Evolutionary conservation across 2,888 invertebrate genomes (phyloP).

Genomic region (Rhagium mordax): DNA sequence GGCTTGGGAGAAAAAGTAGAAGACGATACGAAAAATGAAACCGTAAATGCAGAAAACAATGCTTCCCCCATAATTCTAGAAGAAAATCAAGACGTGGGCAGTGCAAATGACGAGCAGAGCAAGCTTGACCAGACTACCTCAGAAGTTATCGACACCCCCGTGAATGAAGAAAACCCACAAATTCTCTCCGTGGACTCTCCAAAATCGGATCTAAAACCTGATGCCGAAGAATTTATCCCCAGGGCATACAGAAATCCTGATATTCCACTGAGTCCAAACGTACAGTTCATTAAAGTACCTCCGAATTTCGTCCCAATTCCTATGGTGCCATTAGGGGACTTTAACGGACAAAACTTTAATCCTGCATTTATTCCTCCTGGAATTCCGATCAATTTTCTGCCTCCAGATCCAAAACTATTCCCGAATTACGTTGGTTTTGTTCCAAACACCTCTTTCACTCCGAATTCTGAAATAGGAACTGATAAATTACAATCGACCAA

Average conservation of each 20-base stretch:
- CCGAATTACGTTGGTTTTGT: constrained; percentile 58
- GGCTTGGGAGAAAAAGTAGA: not conserved
- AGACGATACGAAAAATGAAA: not conserved
- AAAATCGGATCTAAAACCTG: constrained; percentile 64
- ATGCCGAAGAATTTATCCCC: constrained; percentile 70
- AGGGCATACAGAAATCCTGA: constrained; percentile 60
- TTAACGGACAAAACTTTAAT: constrained; percentile 55
- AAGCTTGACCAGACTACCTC: not conserved
- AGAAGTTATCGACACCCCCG: not conserved
- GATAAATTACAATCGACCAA: constrained; percentile 33
- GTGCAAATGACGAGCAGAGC: not conserved
- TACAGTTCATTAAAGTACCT: constrained; percentile 62
- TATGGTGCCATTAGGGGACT: constrained; percentile 58
- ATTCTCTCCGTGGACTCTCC: constrained; percentile 11
- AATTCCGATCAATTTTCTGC: constrained; percentile 64
- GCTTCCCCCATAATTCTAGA: not conserved
- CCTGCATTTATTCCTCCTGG: constrained; percentile 62
- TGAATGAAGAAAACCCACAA: not conserved
- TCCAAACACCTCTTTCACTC: constrained; percentile 41
- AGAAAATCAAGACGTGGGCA: constrained; percentile 34
- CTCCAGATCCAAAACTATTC: constrained; percentile 57
- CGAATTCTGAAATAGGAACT: constrained; percentile 34
- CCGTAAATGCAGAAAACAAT: not conserved
- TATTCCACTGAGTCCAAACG: constrained; percentile 51
- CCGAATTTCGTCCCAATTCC: constrained; percentile 65